Percentiles rank a stretch among this genome's conserved stretches.
Evolutionary conservation across 2,797 vertebrate genomes (phyloP).

Genomic region (Diplodus sargus): DNA sequence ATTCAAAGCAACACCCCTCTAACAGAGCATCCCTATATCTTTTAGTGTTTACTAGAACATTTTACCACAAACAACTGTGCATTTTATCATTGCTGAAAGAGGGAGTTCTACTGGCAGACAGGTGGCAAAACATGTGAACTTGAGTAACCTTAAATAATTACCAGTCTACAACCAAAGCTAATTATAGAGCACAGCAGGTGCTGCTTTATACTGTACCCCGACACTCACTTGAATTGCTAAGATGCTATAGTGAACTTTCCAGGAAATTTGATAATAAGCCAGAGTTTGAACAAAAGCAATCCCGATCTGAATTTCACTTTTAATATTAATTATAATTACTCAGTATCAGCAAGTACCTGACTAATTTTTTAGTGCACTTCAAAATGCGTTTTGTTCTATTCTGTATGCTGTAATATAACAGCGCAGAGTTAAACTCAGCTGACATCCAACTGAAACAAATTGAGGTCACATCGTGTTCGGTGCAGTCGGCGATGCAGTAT

Average conservation of each 20-base stretch:
- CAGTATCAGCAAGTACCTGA: not conserved
- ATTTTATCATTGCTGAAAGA: not conserved
- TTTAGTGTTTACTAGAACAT: not conserved
- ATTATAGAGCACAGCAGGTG: constrained; percentile 44
- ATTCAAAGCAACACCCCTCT: not conserved
- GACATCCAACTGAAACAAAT: not conserved
- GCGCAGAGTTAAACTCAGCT: not conserved
- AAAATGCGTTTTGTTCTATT: not conserved
- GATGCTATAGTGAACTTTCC: constrained; percentile 25
- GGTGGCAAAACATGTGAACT: constrained; percentile 24
- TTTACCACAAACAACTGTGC: not conserved
- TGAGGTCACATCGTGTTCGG: not conserved
- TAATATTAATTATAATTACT: not conserved
- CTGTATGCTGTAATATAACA: not conserved
- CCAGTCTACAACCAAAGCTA: constrained; percentile 36
- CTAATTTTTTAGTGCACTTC: not conserved
- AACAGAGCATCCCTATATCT: not conserved
- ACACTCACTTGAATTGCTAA: constrained; percentile 17
- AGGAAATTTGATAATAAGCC: not conserved
- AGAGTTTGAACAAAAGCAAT: not conserved
- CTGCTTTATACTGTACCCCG: not conserved
- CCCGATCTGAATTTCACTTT: not conserved
- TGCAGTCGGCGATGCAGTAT: not conserved
- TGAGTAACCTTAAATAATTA: constrained; percentile 41
- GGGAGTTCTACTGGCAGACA: not conserved